Conservation (phyloP, 2,888 invertebrate species). For the Volucella zonaria region DNA sequence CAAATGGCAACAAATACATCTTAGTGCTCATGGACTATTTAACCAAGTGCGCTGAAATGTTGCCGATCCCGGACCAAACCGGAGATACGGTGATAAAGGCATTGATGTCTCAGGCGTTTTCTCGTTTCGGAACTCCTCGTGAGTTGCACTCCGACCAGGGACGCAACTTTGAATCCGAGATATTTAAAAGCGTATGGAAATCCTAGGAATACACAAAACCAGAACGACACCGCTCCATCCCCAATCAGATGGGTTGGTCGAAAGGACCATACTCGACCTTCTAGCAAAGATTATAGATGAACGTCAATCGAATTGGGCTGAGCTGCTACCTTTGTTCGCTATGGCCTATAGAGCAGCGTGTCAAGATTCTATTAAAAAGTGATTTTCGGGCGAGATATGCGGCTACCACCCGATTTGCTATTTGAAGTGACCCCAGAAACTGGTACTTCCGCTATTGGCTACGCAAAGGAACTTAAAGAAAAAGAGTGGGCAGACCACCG, state of each 20-base stretch:
- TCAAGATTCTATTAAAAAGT: no score
- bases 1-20: not conserved
- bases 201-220: not conserved
- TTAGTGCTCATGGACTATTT: not conserved
- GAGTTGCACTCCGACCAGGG: conserved; percentile 19
- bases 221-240: not conserved
- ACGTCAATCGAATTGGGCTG: not conserved
- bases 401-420: no score
- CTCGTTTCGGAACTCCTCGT: not conserved
- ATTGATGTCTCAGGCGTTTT: conserved; percentile 6
- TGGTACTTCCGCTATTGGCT: not conserved
- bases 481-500: not conserved
- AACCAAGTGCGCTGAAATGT: conserved; percentile 2
- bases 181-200: not conserved
- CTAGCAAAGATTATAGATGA: not conserved
- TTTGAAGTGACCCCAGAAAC: not conserved
- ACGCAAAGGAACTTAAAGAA: not conserved
- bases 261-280: not conserved
- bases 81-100: not conserved
- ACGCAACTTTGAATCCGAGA: no score
- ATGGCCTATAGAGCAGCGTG: no score
- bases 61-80: conserved; percentile 1
- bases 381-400: no score
- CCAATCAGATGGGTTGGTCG: conserved; percentile 2
- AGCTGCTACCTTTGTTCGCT: not conserved